Conservation (phyloP, 64 coral and sea anemone species). For the Hydrozoanthus tunicans region DNA sequence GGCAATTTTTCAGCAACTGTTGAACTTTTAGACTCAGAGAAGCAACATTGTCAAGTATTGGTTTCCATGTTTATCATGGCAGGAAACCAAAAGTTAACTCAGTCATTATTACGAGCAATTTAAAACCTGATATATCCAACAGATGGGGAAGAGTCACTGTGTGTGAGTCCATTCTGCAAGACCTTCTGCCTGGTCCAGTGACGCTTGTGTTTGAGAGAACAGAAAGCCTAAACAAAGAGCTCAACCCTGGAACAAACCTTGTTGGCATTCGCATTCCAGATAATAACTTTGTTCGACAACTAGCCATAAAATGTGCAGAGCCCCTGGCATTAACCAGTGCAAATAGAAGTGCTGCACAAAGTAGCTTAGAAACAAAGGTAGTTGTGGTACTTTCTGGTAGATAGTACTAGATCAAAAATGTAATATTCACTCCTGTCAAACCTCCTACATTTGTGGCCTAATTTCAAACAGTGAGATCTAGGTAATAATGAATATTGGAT, state of each 20-base stretch:
- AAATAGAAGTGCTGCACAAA: slow-evolving; percentile 82
- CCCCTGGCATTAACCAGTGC: slow-evolving; percentile 94
- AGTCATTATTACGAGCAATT: neutral
- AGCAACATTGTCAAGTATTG: no score
- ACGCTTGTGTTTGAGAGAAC: slow-evolving; percentile 96
- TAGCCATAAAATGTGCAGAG: slow-evolving; percentile 72
- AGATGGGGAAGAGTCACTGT: slow-evolving; percentile 97
- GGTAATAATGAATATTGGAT: no score
- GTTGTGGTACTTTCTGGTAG: neutral
- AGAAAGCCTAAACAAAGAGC: slow-evolving; percentile 71
- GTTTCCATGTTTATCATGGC: no score
- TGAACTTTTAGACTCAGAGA: no score
- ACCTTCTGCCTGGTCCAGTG: slow-evolving; percentile 92
- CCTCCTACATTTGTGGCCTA: no score
- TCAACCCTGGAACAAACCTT: slow-evolving; percentile 86
- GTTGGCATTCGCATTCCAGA: slow-evolving; percentile 97
- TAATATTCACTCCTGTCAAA: no score
- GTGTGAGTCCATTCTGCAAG: slow-evolving; percentile 51
- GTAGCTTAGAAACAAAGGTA: slow-evolving; percentile 91
- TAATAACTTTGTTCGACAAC: slow-evolving; percentile 83
- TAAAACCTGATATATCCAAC: neutral
- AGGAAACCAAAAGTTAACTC: no score
- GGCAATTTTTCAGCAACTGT: no score
- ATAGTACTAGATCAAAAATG: neutral
- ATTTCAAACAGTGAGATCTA: no score